phyloP scores from a whole-genome alignment of 2,797 vertebrate species.

The Poecilia wingei region DNA sequence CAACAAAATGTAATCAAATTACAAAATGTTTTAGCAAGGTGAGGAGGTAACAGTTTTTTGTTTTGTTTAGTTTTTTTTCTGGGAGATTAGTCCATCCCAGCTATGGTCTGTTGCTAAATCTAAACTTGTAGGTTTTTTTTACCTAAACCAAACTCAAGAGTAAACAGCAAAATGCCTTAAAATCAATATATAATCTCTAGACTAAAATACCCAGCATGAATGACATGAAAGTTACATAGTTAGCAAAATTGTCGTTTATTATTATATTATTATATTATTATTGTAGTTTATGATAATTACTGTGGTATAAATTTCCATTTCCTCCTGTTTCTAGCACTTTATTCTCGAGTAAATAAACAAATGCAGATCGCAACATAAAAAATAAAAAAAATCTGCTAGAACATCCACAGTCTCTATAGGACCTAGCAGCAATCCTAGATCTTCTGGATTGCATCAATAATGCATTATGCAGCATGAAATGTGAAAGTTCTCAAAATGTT shows the following conservation, averaged over 20 bases:
- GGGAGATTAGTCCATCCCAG: background rate
- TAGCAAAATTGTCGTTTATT: background rate
- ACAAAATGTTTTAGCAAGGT: background rate
- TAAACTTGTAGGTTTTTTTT: background rate
- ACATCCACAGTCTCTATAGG: background rate
- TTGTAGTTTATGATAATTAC: background rate
- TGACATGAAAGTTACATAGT: background rate
- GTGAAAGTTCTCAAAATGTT: background rate
- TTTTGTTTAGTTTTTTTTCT: background rate
- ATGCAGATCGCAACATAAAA: background rate
- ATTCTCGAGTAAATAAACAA: background rate
- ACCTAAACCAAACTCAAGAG: background rate
- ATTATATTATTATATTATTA: background rate
- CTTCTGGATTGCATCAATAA: background rate
- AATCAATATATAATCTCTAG: background rate
- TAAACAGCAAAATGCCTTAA: background rate
- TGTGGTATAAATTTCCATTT: background rate
- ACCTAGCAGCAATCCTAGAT: background rate
- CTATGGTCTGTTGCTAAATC: background rate
- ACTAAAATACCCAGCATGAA: background rate
- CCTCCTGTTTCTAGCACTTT: background rate
- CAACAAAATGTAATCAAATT: background rate
- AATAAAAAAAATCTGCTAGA: background rate
- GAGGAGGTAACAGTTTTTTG: background rate
- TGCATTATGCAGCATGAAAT: background rate